phyloP scores from a whole-genome alignment of 2,113 vertebrate genomes.

The Harpagus bidentatus region DNA sequence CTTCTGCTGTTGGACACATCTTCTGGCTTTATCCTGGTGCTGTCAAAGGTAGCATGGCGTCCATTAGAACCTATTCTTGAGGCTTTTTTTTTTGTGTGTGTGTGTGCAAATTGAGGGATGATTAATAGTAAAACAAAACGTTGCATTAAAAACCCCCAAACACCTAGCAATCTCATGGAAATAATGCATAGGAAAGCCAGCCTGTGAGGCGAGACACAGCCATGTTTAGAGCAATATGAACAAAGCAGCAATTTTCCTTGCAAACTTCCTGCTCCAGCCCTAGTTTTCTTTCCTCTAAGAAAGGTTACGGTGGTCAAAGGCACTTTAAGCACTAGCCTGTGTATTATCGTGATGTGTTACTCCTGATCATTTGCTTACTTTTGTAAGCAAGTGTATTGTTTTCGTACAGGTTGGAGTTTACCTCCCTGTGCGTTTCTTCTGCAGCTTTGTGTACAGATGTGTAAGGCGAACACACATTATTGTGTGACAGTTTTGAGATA shows the following conservation, averaged over 20 bases:
- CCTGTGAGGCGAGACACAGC: background rate
- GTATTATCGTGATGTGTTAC: background rate
- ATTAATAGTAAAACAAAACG: background rate
- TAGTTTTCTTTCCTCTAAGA: background rate
- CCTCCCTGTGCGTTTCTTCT: background rate
- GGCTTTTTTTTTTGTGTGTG: too few relatives aligned
- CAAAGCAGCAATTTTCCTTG: background rate
- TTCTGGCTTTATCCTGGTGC: background rate
- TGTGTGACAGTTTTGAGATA: background rate
- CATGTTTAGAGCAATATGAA: background rate
- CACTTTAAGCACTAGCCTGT: background rate
- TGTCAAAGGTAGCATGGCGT: background rate
- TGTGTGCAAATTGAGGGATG: background rate
- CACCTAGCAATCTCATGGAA: background rate
- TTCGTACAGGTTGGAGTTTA: background rate
- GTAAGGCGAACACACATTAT: rapidly evolving
- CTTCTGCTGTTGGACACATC: background rate
- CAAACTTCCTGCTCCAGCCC: background rate
- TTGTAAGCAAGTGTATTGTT: background rate
- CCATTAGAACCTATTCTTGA: too few relatives aligned
- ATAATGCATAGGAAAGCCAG: rapidly evolving
- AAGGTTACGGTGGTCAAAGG: background rate
- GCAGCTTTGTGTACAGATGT: background rate
- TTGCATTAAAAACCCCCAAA: background rate
- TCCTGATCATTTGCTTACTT: background rate